These are phyloP conservation scores for Nothura maculosa DNA, from an alignment of 2,797 vertebrate genomes.

Conservation along the genomic window DNA sequence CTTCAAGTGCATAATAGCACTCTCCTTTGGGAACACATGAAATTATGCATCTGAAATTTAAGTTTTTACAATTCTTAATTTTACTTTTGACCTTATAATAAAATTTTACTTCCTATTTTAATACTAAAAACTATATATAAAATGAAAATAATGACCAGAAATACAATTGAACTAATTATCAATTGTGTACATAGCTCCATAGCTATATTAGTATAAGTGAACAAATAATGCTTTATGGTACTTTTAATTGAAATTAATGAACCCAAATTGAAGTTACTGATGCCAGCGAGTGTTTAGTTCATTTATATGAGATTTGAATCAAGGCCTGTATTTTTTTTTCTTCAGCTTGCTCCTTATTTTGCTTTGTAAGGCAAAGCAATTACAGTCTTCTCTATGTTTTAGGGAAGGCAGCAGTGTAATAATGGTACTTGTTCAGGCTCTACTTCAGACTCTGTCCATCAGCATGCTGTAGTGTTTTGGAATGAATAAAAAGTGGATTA, in stretches of 20 bases:
- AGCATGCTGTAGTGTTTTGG: neutral
- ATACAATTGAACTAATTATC: neutral
- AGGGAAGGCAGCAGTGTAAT: neutral
- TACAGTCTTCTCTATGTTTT: neutral
- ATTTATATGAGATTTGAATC: neutral
- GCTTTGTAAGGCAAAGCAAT: neutral
- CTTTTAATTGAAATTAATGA: neutral
- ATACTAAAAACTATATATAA: neutral
- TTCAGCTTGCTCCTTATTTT: neutral
- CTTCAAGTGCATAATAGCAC: neutral
- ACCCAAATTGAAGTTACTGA: neutral
- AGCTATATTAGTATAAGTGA: neutral
- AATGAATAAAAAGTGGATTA: neutral
- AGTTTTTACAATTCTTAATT: neutral
- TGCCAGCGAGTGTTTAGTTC: neutral
- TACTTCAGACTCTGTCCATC: neutral
- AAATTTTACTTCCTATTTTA: constrained; percentile 20
- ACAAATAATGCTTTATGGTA: neutral
- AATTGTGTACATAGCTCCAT: neutral
- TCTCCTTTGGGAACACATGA: neutral
- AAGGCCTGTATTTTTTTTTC: neutral
- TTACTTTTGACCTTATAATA: neutral
- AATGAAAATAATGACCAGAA: neutral
- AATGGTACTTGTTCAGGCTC: neutral
- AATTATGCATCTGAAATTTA: constrained; percentile 30